These are phyloP conservation scores for Agrilus biguttatus DNA, from an alignment of 2,888 invertebrate genomes.

Conservation along the genomic window DNA sequence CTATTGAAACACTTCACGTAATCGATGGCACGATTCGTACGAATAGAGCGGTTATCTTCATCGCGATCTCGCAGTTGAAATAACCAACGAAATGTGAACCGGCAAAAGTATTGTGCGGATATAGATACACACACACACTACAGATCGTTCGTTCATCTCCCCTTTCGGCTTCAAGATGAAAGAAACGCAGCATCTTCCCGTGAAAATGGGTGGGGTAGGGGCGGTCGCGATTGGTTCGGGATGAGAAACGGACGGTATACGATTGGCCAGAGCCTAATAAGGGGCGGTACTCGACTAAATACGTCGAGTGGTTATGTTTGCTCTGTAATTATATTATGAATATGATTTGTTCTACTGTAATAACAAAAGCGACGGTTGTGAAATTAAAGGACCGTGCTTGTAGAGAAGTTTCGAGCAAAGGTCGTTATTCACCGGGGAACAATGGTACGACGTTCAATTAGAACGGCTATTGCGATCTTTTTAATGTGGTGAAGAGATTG, in stretches of 20 bases:
- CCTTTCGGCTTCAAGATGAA: constrained; percentile 14
- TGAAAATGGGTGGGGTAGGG: constrained; percentile 12
- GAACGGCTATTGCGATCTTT: background rate
- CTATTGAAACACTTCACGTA: too few relatives aligned
- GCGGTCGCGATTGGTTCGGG: constrained; percentile 15
- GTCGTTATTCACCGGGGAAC: constrained; percentile 27
- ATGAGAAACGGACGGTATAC: background rate
- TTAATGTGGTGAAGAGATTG: too few relatives aligned
- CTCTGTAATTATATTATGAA: constrained; percentile 32
- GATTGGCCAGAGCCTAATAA: constrained; percentile 10
- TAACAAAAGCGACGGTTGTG: constrained; percentile 29
- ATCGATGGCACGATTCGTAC: background rate
- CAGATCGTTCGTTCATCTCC: constrained; percentile 5
- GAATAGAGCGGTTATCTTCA: constrained; percentile 1
- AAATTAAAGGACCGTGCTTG: constrained; percentile 31
- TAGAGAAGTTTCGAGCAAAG: constrained; percentile 27
- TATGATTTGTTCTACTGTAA: constrained; percentile 31
- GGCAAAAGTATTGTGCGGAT: constrained; percentile 12
- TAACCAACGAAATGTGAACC: constrained; percentile 17
- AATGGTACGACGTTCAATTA: constrained; percentile 33
- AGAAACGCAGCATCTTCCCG: constrained; percentile 14
- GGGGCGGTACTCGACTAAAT: constrained; percentile 15
- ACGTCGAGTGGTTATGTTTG: constrained; percentile 23
- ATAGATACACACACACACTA: constrained; percentile 8
- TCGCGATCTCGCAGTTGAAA: constrained; percentile 15